Conservation (phyloP, 2,797 vertebrate genomes). For the Dendrocincla tyrannina region DNA sequence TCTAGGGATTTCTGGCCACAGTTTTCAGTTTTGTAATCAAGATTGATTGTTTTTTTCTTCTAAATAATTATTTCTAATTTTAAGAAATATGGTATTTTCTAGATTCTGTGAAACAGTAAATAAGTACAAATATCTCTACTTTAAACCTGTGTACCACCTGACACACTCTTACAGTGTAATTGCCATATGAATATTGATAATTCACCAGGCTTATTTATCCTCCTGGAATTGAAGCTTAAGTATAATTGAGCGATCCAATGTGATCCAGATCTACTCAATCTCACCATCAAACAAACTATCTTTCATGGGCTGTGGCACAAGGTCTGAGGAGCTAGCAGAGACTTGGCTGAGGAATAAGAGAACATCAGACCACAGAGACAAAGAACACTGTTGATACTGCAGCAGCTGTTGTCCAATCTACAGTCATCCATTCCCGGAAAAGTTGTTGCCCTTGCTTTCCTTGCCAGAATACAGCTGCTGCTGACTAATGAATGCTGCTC, state of each 20-base stretch:
- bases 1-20: background rate
- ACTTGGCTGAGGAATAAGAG: background rate
- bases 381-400: background rate
- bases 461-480: background rate
- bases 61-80: background rate
- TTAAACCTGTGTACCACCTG: background rate
- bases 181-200: background rate
- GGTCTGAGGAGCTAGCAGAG: background rate
- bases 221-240: background rate
- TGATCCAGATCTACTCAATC: background rate
- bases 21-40: background rate
- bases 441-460: background rate
- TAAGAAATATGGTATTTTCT: background rate
- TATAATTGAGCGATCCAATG: background rate
- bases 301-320: background rate
- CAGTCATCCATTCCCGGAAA: background rate
- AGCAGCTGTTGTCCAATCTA: background rate
- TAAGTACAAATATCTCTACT: background rate
- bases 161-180: background rate
- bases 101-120: background rate
- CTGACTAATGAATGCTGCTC: background rate
- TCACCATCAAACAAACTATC: background rate
- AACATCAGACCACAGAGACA: background rate
- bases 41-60: background rate
- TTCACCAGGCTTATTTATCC: background rate